A percentile compares a stretch with the other conserved stretches of the same genome.
These are phyloP conservation scores for Macrobrachium nipponense DNA, from an alignment of 1,140 invertebrate species.

Conservation along the genomic window DNA sequence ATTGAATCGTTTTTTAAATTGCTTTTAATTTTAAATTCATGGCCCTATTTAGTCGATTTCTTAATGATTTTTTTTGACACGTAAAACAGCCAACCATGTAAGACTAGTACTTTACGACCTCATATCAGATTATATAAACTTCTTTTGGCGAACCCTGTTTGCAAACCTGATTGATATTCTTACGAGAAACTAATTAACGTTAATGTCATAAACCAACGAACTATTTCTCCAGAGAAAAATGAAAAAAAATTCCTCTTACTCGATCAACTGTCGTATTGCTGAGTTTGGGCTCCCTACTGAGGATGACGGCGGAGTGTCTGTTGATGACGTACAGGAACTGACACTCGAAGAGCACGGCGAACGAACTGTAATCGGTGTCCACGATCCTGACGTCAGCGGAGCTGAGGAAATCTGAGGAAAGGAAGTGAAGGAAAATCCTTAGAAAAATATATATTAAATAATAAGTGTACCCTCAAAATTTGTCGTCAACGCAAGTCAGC, in stretches of 20 bases:
- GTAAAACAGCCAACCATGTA: no score
- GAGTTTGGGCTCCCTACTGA: background rate
- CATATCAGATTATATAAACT: no score
- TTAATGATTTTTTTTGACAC: no score
- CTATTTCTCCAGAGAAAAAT: background rate
- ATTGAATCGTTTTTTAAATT: no score
- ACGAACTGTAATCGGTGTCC: background rate
- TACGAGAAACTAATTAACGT: background rate
- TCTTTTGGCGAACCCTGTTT: no score
- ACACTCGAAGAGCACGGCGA: background rate
- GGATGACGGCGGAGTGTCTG: background rate
- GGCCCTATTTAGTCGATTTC: no score
- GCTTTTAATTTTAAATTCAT: no score
- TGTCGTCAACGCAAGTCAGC: background rate
- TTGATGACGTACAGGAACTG: background rate
- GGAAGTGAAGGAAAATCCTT: no score
- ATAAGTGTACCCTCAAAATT: background rate
- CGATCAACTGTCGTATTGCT: background rate
- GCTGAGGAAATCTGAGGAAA: background rate
- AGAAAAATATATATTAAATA: no score
- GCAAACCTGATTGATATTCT: no score
- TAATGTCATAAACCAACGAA: background rate
- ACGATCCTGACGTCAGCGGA: background rate
- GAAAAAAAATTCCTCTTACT: background rate
- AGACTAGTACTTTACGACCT: no score